Evolutionary conservation across 1,140 invertebrate genomes (phyloP), one percentile per base, ranked within the genome.

Genomic region (Thaumatotibia leucotreta): DNA sequence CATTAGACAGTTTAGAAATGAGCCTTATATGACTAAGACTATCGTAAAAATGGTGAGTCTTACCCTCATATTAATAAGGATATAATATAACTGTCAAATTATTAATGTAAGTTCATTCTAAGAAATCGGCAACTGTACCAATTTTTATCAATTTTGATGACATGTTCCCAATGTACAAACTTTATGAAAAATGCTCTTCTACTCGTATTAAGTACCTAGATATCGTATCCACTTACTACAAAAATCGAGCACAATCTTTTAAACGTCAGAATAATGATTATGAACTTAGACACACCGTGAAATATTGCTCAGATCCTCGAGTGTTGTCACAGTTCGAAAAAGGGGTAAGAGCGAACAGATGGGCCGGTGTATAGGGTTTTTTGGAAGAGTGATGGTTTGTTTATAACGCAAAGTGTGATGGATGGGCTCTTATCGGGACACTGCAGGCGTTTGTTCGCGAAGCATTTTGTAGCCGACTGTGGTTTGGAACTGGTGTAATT

Each of bases 391-490:
- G 4, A 17, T 20, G 20, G 14, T 14, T 20, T 82, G 80, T 82
- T 80, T 82, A 82, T 80, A 84, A 76, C 78, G 66, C 69, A 76
- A 80, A 84, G 80, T 80, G 81, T 86, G 82, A 86, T 86, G 84
- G 84, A 86, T 86, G 81, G 65, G 67, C 75, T 76, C 73, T 84
- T 86, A 86, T 86, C 82, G 77, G 62, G 39, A 67, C 72, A 75
- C 71, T 78, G 76, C 76, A 78, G 39, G 6, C 39, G 17, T 45
- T 17, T 45, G 17, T 45, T 45, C 39, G 8, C 4, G 1, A 45
- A 45, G 9, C 14, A 8, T 45, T 45, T 4, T 45, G 39, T 45
- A 20, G 14, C 0, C 39, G 39, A 20, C 4, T 8, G 39, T 45
- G 8, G n/a, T 14, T 17, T 20, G 5, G 39, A 17, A 20, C 39